Evolutionary conservation across 2,888 invertebrate species (phyloP), one percentile per base, ranked within the genome.

Genomic region (Pantelozetes paolii): DNA sequence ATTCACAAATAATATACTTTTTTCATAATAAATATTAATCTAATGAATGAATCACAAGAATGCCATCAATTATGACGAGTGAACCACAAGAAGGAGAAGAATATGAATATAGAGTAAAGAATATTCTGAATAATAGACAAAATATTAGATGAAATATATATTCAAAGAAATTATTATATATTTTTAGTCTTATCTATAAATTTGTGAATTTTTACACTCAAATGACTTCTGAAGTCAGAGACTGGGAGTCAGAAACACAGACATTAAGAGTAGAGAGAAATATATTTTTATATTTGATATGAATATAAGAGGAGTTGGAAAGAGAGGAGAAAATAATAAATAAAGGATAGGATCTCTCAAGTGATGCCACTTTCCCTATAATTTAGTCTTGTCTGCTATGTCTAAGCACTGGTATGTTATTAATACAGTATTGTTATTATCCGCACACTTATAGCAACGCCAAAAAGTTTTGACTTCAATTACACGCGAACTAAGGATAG

Each of bases 391-490:
- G 36, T 36, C 6, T 9, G 9, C 36, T 36, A 5, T 8, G 9
- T 36, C 36, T 8, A 5, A 36, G 36, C 36, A 36, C 36, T 36
- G 36, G 36, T 36, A 36, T 36, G 36, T 36, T 36, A 36, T 36
- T 36, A 36, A 36, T 36, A 36, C 5, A 36, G 9, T 45, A 45
- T 45, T 2, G 15, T 45, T 45, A 18, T 45, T 18, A 18, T 15
- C 45, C 45, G 45, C 45, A 15, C 26, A 69, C 26, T 42, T 9
- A 69, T 36, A 69, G 69, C 69, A 15, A 69, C 69, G 18, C 69
- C 69, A 23, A 69, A 69, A 15, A 69, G 42, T 40, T 69, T 69
- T 69, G 69, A 69, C 69, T 69, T 69, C 42, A 69, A 69, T 26
- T 69, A 45, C 42, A 69, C 69, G 69, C 69, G 69, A 69, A 45